Base-by-base conservation (phyloP, 2,888 invertebrate genomes). In the Chirona hameri region DNA sequence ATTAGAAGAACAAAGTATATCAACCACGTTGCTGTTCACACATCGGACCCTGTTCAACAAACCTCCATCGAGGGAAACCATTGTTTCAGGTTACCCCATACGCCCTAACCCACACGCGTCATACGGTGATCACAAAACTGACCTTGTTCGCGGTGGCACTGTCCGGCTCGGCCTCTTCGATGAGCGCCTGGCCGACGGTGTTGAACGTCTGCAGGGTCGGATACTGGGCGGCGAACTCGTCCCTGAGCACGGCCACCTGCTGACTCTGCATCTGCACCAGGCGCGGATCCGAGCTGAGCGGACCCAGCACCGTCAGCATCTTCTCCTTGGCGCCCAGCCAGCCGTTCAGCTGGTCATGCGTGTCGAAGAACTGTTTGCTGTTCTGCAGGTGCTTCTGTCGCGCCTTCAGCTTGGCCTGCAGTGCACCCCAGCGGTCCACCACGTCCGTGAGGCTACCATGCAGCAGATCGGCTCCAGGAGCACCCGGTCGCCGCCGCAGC, bases 211-310 rank as follows among this genome's bases (percentile, higher is more conserved):
- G 55, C 80, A 98, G 89, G 86, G 96, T 94, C 0, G 97, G 96
- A 87, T 97, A 95, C 88, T 98, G 97, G 0, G 94, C 93, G 84
- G 95, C 92, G 91, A 98, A 95, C 89, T 99, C 98, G 88, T 98
- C 98, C 84, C 97, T 92, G 81, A 99, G 90, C 0, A 98, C 97
- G 91, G 97, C 94, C 4, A 95, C 90, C 91, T 97, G 97, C 87
- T 97, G 96, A 29, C 97, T 95, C 91, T 98, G 98, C 65, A 95
- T 96, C 87, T 96, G 95, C 4, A 98, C 96, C 93, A 98, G 95
- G 82, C 97, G 91, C 0, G 97, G 96, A 88, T 99, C 98, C 0
- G 97, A 95, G 0, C 97, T 97, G 86, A 99, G 97, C 0, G 98
- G 98, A 29, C 98, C 98, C 0, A 99, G 90, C 0, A 97, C 98